Evolutionary conservation across 1,140 invertebrate genomes (phyloP).

Genomic region (Parasteatoda tepidariorum): DNA sequence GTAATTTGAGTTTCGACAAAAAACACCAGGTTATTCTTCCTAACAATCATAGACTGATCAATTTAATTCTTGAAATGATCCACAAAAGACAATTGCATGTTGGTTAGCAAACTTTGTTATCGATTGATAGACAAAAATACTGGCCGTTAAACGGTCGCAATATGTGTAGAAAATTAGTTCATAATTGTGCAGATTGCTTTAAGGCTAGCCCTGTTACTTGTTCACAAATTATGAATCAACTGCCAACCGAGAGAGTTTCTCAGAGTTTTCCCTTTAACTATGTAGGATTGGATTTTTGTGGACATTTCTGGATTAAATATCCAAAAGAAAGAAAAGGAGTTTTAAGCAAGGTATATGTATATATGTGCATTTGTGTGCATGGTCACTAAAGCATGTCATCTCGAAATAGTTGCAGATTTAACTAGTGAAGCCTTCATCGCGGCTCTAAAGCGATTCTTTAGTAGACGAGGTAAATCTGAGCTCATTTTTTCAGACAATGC

Average conservation of each 20-base stretch:
- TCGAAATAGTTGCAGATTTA: constrained; percentile 54
- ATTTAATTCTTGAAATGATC: not conserved
- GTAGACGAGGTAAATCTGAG: not conserved
- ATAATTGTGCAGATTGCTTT: not conserved
- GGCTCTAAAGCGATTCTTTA: constrained; percentile 48
- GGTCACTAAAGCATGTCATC: constrained; percentile 49
- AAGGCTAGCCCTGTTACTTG: not conserved
- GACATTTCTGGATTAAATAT: not conserved
- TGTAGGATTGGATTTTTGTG: not conserved
- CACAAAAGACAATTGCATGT: not conserved
- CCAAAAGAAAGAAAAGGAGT: not conserved
- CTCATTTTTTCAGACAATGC: not conserved
- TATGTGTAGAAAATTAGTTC: not conserved
- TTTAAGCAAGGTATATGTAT: constrained; percentile 52
- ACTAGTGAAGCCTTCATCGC: constrained; percentile 48
- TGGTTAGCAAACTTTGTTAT: not conserved
- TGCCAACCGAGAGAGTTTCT: not conserved
- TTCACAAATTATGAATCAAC: not conserved
- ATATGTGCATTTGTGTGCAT: constrained; percentile 47
- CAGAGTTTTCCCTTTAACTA: not conserved
- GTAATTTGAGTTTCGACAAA: not conserved
- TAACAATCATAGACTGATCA: not conserved
- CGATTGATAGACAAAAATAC: not conserved
- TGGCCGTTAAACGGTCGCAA: not conserved
- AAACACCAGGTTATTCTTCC: not conserved